Percentiles rank a stretch among this genome's conserved stretches.
Evolutionary conservation across 2,797 vertebrate species (phyloP).

Genomic region (Adelosebastes latens): DNA sequence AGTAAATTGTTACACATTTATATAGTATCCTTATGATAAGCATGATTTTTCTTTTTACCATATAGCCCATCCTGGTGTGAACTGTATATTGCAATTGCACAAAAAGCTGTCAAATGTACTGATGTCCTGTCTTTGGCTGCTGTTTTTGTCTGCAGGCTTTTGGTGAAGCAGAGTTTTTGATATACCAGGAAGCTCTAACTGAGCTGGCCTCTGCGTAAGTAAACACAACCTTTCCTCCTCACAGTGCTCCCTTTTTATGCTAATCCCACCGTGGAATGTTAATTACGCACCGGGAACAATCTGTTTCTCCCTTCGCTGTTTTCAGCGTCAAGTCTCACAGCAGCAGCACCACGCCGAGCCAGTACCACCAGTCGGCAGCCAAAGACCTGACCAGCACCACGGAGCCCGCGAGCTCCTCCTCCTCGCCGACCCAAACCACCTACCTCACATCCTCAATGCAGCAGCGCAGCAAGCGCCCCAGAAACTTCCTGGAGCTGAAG

Average conservation of each 20-base stretch:
- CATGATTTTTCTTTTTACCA: not conserved
- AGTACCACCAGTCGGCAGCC: conserved; percentile 92
- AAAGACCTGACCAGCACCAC: conserved; percentile 89
- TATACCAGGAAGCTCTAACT: conserved; percentile 89
- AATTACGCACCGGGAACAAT: conserved; percentile 38
- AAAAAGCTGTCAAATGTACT: not conserved
- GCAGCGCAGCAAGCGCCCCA: conserved; percentile 94
- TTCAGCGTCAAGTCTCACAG: conserved; percentile 86
- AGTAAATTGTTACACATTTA: not conserved
- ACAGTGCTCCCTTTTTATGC: not conserved
- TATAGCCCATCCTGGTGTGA: not conserved
- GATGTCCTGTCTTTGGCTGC: not conserved
- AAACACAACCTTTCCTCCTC: not conserved
- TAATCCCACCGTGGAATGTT: conserved; percentile 60
- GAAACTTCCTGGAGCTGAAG: conserved; percentile 96
- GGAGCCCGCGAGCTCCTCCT: conserved; percentile 76
- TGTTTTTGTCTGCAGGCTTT: conserved; percentile 83
- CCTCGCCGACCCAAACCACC: conserved; percentile 91
- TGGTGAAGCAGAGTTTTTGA: conserved; percentile 88
- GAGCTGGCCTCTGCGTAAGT: conserved; percentile 91
- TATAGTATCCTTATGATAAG: not conserved
- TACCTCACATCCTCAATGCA: conserved; percentile 89
- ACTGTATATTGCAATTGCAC: not conserved
- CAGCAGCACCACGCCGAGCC: conserved; percentile 77
- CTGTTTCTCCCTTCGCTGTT: conserved; percentile 5